Percentiles rank a stretch among this genome's conserved stretches.
Evolutionary conservation across 2,113 vertebrate genomes (phyloP).

Genomic region (Gopherus flavomarginatus): DNA sequence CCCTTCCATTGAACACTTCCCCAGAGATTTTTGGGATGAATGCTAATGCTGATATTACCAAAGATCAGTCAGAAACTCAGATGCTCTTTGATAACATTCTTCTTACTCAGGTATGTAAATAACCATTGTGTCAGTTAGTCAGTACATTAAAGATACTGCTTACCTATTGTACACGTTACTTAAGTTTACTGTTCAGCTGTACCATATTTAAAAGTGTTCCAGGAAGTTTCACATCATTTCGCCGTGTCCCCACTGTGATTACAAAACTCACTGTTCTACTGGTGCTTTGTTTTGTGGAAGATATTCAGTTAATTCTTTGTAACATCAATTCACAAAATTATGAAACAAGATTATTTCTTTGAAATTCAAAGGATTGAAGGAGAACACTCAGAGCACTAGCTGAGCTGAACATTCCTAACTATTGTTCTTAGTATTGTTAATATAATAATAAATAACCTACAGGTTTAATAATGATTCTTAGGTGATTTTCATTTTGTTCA

Average conservation of each 20-base stretch:
- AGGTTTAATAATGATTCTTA: no score
- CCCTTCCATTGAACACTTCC: constrained; percentile 85
- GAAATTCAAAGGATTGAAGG: not conserved
- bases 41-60: constrained; percentile 88
- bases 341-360: not conserved
- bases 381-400: not conserved
- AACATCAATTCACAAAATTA: not conserved
- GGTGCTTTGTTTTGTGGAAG: not conserved
- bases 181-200: not conserved
- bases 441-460: not conserved
- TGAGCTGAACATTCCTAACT: not conserved
- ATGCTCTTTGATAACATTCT: constrained; percentile 88
- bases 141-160: not conserved
- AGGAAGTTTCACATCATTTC: not conserved
- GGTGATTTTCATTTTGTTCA: not conserved
- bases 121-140: not conserved
- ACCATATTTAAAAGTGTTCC: not conserved
- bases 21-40: constrained; percentile 92
- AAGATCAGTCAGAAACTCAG: constrained; percentile 89
- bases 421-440: not conserved
- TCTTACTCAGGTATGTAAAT: constrained; percentile 84
- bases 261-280: not conserved
- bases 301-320: not conserved
- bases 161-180: rapidly evolving
- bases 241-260: not conserved